These are phyloP conservation scores for Protaetia brevitarsis DNA, from an alignment of 1,140 invertebrate species.

Conservation along the genomic window DNA sequence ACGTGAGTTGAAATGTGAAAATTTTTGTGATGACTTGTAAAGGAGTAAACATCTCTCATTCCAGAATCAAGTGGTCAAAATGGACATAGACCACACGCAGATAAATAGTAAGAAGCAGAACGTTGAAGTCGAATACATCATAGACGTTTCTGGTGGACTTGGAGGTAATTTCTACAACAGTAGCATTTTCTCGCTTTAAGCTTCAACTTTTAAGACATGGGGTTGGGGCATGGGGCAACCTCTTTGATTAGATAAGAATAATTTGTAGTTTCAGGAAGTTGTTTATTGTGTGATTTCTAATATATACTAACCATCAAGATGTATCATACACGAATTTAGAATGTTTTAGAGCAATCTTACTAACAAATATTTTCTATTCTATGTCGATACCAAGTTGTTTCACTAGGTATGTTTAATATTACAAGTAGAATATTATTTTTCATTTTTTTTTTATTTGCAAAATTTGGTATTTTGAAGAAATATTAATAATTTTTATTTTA, in stretches of 20 bases:
- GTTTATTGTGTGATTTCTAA: too few relatives aligned
- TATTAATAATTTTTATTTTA: too few relatives aligned
- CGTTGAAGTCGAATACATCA: conserved; percentile 40
- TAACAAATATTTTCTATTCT: conserved; percentile 29
- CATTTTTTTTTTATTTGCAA: too few relatives aligned
- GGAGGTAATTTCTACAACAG: conserved; percentile 36
- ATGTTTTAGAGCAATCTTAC: too few relatives aligned
- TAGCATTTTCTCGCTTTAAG: conserved; percentile 10
- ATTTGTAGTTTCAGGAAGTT: too few relatives aligned
- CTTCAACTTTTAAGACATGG: background rate
- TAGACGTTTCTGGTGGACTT: conserved; percentile 40
- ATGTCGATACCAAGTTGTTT: conserved; percentile 31
- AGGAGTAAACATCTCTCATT: conserved; percentile 9
- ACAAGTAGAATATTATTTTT: too few relatives aligned
- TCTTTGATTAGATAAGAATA: too few relatives aligned
- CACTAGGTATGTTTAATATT: conserved; percentile 31
- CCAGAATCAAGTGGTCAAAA: conserved; percentile 21
- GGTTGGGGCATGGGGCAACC: too few relatives aligned
- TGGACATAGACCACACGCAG: background rate
- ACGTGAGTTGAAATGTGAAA: background rate
- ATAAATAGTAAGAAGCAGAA: conserved; percentile 28
- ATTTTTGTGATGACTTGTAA: background rate
- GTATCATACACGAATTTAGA: too few relatives aligned
- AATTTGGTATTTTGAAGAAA: too few relatives aligned
- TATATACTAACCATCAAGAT: too few relatives aligned